Conservation (phyloP, 1,140 invertebrate species). For the Periplaneta americana region DNA sequence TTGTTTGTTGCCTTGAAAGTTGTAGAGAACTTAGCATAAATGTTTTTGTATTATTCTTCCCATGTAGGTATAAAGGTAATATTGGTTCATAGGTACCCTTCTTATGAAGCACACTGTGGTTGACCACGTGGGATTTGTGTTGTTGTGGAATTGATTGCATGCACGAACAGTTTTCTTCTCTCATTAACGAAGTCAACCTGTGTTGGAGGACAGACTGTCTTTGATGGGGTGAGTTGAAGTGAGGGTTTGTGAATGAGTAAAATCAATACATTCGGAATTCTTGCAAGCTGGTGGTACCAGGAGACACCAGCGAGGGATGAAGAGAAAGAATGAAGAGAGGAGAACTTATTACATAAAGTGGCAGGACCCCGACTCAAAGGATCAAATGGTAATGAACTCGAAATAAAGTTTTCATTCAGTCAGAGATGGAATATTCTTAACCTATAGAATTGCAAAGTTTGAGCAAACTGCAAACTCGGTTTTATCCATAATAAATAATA, state of each 20-base stretch:
- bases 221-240: background rate
- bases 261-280: background rate
- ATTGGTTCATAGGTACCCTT: too few relatives aligned
- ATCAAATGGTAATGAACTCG: background rate
- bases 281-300: background rate
- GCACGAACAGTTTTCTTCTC: background rate
- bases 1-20: too few relatives aligned
- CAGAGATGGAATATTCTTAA: background rate
- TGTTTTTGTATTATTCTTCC: too few relatives aligned
- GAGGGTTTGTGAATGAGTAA: background rate
- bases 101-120: too few relatives aligned
- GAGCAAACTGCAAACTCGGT: too few relatives aligned
- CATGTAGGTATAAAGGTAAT: too few relatives aligned
- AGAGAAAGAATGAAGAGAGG: too few relatives aligned
- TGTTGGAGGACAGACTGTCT: background rate
- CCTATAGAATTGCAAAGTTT: too few relatives aligned
- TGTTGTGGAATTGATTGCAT: background rate
- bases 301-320: background rate
- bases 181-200: background rate
- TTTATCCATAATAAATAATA: too few relatives aligned
- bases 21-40: too few relatives aligned
- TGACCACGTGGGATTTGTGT: too few relatives aligned
- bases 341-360: too few relatives aligned
- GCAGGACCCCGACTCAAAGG: background rate
- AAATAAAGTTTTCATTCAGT: background rate